phyloP scores from a whole-genome alignment of 2,113 vertebrate species.

The Catharus minimus region DNA sequence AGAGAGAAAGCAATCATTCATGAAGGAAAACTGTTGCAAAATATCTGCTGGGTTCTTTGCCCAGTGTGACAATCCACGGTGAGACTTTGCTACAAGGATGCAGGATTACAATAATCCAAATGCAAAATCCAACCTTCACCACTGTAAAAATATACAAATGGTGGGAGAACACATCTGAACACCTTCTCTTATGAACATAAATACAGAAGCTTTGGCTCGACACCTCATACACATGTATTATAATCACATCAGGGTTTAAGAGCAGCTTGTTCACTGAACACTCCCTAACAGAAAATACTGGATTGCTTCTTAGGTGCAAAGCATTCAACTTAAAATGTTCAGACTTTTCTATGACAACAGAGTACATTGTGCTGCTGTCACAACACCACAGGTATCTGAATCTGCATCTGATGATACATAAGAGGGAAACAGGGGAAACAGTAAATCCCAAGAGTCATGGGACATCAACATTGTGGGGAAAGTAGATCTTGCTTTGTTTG shows the following conservation, averaged over 20 bases:
- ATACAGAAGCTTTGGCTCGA: not conserved
- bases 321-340: not conserved
- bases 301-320: not conserved
- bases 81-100: not conserved
- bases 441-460: not conserved
- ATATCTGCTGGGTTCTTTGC: not conserved
- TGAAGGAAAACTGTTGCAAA: not conserved
- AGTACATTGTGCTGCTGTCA: not conserved
- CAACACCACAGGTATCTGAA: not conserved
- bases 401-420: fast-evolving
- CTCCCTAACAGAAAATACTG: not conserved
- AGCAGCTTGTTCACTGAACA: not conserved
- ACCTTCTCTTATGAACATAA: not conserved
- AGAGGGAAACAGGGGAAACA: not conserved
- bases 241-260: not conserved
- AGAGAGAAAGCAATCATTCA: not conserved
- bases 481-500: not conserved
- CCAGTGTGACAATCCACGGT: not conserved
- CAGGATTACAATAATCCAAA: not conserved
- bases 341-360: not conserved
- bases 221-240: not conserved
- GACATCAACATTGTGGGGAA: not conserved
- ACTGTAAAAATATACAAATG: not conserved
- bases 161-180: not conserved
- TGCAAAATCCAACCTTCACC: not conserved